These are phyloP conservation scores for Leuciscus idus DNA, from an alignment of 2,113 vertebrate species.

Conservation along the genomic window DNA sequence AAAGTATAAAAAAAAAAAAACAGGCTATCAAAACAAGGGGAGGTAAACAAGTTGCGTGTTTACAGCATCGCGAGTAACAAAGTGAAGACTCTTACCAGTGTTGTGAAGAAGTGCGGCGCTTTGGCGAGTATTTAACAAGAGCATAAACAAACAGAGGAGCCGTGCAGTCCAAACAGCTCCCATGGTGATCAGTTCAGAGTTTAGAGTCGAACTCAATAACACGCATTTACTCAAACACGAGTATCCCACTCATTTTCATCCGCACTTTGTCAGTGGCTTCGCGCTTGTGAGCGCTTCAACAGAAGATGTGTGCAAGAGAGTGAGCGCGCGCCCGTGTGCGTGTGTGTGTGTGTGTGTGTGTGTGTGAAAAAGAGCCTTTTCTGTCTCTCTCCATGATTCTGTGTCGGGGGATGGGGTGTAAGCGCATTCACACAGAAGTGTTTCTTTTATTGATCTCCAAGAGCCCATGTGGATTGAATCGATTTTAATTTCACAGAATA, in stretches of 20 bases:
- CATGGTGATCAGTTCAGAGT: slow-evolving; percentile 79
- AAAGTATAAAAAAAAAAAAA: background rate
- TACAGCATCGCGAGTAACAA: slow-evolving; percentile 29
- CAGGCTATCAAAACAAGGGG: background rate
- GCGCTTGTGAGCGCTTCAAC: slow-evolving; percentile 69
- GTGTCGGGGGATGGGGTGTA: slow-evolving; percentile 23
- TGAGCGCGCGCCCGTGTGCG: slow-evolving; percentile 37
- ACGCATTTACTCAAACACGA: slow-evolving; percentile 71
- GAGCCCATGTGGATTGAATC: background rate
- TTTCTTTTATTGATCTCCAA: slow-evolving; percentile 31
- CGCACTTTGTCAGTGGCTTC: slow-evolving; percentile 74
- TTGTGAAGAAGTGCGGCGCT: slow-evolving; percentile 73
- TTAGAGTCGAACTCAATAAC: slow-evolving; percentile 73
- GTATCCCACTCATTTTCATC: slow-evolving; percentile 81
- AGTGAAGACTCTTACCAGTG: slow-evolving; percentile 73
- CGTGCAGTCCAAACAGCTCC: slow-evolving; percentile 75
- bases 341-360: slow-evolving; percentile 47
- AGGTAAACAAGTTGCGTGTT: slow-evolving; percentile 31
- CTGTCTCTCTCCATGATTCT: slow-evolving; percentile 19
- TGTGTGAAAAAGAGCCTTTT: slow-evolving; percentile 42
- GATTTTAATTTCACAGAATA: slow-evolving; percentile 9
- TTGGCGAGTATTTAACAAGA: slow-evolving; percentile 80
- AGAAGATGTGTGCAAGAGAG: slow-evolving; percentile 69
- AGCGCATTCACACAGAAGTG: slow-evolving; percentile 38
- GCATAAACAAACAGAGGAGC: slow-evolving; percentile 81